These are phyloP conservation scores for Crenichthys baileyi DNA, from an alignment of 2,797 vertebrate genomes.

Conservation along the genomic window DNA sequence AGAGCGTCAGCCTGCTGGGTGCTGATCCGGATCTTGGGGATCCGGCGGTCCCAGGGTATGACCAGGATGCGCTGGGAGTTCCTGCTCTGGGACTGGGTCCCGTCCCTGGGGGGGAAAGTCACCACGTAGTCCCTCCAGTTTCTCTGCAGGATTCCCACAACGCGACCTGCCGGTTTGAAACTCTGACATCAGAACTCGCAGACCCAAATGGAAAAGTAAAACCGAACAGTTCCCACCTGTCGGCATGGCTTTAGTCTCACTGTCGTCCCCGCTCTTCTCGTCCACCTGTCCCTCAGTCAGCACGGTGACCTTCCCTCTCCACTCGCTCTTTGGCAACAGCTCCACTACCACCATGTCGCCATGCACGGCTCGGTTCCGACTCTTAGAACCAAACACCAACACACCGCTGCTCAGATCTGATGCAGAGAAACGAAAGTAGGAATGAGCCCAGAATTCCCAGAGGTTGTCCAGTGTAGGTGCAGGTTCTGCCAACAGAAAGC, in stretches of 20 bases:
- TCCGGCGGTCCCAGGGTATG: conserved; percentile 92
- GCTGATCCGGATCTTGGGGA: conserved; percentile 95
- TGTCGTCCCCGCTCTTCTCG: conserved; percentile 82
- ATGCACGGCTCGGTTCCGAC: conserved; percentile 91
- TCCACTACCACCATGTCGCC: conserved; percentile 90
- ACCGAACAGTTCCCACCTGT: conserved; percentile 82
- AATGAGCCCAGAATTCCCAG: neutral
- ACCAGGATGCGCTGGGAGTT: conserved; percentile 90
- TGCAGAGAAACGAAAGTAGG: accelerated
- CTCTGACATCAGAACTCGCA: neutral
- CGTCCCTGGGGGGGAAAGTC: conserved; percentile 91
- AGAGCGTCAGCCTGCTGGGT: conserved; percentile 92
- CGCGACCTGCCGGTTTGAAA: conserved; percentile 80
- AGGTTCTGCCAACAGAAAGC: too few species aligned
- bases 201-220: neutral
- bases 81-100: conserved; percentile 86
- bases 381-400: conserved; percentile 85
- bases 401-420: conserved; percentile 87
- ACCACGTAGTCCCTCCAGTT: conserved; percentile 98
- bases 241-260: conserved; percentile 84
- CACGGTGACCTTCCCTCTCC: conserved; percentile 86
- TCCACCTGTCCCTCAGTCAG: conserved; percentile 87
- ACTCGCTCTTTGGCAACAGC: conserved; percentile 86
- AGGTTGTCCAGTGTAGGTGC: neutral
- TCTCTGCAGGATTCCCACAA: conserved; percentile 93